Base-by-base conservation (phyloP, 2,888 invertebrate species). In the Cheilosia vernalis region DNA sequence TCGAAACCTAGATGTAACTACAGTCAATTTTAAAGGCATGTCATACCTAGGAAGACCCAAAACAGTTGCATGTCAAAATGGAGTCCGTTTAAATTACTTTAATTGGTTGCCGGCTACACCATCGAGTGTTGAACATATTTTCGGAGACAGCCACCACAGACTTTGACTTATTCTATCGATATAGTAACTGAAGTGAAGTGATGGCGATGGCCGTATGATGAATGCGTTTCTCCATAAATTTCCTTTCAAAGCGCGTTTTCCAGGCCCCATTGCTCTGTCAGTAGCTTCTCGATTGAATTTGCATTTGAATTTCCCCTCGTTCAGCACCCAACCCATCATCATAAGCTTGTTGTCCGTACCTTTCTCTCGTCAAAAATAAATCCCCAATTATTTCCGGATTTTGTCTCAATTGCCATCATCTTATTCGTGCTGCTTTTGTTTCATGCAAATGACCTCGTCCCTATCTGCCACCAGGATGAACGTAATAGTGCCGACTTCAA, bases 391-490 rank as follows among this genome's bases (percentile, higher is more conserved):
- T 80, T 70, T 85, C 49, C 70, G 74, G 80, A 84, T 84, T 84
- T 80, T 15, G 17, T 76, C 40, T 64, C 84, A 30, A 69, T 76
- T 66, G 55, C 33, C 55, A 63, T 40, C 51, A 7, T 4, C 55
- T 76, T 7, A 40, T 17, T 17, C 44, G 17, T 44, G 17, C 17
- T 47, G 17, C 13, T 30, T 67, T 74, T 58, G 56, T 72, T 67
- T 69, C 58, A 77, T 82, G 76, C 77, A 82, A 70, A 76, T 81
- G 69, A 77, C 33, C 2, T 27, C 33, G 13, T 53, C 15, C 80
- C 79, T 91, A n/a, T n/a, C 51, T n/a, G 17, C 15, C 15, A 15
- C 15, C 30, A 60, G 91, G 89, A 91, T 42, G 91, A 91, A 83
- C 88, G 79, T 15, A 87, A 87, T 21, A 89, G 89, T 40, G 80